phyloP scores from a whole-genome alignment of 2,113 vertebrate genomes.

The Oxygymnocypris stewartii region DNA sequence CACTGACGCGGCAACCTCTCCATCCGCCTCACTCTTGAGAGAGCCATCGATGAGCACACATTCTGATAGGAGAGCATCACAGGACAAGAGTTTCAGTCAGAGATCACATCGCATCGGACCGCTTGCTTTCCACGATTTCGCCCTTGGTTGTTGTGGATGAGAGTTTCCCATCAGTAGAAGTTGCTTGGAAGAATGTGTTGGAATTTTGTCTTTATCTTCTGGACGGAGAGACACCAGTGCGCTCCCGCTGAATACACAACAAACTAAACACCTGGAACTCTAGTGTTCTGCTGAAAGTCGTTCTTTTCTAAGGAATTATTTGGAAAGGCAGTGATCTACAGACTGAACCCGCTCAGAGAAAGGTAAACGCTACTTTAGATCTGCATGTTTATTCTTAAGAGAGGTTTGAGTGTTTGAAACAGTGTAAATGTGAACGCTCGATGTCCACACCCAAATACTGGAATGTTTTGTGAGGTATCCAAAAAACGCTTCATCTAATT shows the following conservation, averaged over 20 bases:
- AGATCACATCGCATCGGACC: constrained; percentile 7
- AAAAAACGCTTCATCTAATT: not conserved
- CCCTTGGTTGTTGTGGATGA: constrained; percentile 21
- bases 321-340: not conserved
- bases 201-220: not conserved
- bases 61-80: constrained; percentile 10
- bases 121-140: not conserved
- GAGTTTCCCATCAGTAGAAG: not conserved
- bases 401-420: not conserved
- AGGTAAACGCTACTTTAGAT: constrained; percentile 52
- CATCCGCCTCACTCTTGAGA: constrained; percentile 29
- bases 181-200: constrained; percentile 28
- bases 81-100: constrained; percentile 32
- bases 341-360: constrained; percentile 55
- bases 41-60: constrained; percentile 13
- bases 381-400: not conserved
- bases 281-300: not conserved
- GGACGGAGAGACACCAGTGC: not conserved
- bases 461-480: not conserved
- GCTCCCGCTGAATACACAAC: not conserved
- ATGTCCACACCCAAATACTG: not conserved
- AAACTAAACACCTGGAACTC: constrained; percentile 1
- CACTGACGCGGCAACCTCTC: constrained; percentile 63
- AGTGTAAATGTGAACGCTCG: not conserved
- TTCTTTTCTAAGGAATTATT: not conserved